These are phyloP conservation scores for Diaprepes abbreviatus DNA, from an alignment of 2,888 invertebrate species.

Conservation along the genomic window DNA sequence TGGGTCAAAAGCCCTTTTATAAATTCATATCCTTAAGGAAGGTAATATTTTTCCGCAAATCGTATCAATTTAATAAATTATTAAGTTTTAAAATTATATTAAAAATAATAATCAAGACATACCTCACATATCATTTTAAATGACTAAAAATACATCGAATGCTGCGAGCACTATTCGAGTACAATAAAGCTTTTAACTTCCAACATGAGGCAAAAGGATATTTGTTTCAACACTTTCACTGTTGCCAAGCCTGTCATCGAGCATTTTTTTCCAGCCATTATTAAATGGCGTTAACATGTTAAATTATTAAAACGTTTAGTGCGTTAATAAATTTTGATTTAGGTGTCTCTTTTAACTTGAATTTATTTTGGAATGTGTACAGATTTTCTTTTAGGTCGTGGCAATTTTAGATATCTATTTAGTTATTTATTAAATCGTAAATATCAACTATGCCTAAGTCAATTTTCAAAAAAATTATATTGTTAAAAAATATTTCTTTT, in stretches of 20 bases:
- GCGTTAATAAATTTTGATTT: conserved; percentile 45
- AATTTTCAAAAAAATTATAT: too few relatives aligned
- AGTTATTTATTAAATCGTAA: too few relatives aligned
- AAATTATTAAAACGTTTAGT: conserved; percentile 49
- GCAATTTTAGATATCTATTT: too few relatives aligned
- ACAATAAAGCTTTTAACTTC: conserved; percentile 17
- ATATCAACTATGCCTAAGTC: too few relatives aligned
- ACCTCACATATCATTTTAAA: background rate
- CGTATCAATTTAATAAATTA: too few relatives aligned
- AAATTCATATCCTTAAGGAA: too few relatives aligned
- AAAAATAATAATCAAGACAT: background rate
- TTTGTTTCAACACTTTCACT: conserved; percentile 45
- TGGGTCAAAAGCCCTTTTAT: too few relatives aligned
- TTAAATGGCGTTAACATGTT: conserved; percentile 50
- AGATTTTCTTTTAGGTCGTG: background rate
- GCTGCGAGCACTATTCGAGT: background rate
- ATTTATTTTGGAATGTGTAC: conserved; percentile 26
- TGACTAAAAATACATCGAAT: background rate
- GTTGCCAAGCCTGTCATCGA: conserved; percentile 19
- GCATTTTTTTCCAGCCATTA: conserved; percentile 31
- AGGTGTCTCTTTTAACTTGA: conserved; percentile 20
- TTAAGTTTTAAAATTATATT: background rate
- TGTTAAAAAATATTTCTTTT: too few relatives aligned
- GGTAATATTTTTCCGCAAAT: too few relatives aligned
- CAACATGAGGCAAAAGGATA: conserved; percentile 30